Conservation (phyloP, 2,113 vertebrate genomes). For the Caranx ignobilis region DNA sequence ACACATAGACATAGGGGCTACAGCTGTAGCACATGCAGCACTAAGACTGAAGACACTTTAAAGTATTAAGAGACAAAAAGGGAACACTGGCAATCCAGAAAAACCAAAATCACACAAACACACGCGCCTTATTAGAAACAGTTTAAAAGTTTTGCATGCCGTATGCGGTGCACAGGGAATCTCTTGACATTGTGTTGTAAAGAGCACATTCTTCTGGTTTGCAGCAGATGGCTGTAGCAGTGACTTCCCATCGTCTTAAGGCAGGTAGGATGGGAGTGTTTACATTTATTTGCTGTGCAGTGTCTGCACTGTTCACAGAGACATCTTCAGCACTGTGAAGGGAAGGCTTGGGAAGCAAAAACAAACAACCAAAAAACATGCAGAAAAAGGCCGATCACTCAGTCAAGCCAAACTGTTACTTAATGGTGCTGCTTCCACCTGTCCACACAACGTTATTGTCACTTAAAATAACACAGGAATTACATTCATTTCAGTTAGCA, state of each 20-base stretch:
- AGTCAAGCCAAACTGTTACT: not conserved
- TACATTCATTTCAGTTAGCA: conserved; percentile 33
- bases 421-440: not conserved
- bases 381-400: not conserved
- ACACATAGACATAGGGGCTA: conserved; percentile 23
- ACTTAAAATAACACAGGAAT: not conserved
- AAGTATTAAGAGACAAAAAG: conserved; percentile 15
- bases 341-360: not conserved
- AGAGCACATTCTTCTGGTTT: conserved; percentile 48
- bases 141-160: conserved; percentile 53
- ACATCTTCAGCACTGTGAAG: not conserved
- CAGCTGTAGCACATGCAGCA: conserved; percentile 61
- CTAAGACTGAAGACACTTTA: conserved; percentile 38
- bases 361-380: not conserved
- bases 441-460: not conserved
- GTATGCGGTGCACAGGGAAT: conserved; percentile 9
- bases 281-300: conserved; percentile 11
- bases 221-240: conserved; percentile 24
- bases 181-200: conserved; percentile 2
- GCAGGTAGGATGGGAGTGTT: conserved; percentile 46
- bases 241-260: conserved; percentile 50
- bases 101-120: conserved; percentile 38
- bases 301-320: not conserved
- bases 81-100: not conserved
- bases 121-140: not conserved